These are phyloP conservation scores for Acrobasis repandana DNA, from an alignment of 2,888 invertebrate genomes.

Conservation along the genomic window DNA sequence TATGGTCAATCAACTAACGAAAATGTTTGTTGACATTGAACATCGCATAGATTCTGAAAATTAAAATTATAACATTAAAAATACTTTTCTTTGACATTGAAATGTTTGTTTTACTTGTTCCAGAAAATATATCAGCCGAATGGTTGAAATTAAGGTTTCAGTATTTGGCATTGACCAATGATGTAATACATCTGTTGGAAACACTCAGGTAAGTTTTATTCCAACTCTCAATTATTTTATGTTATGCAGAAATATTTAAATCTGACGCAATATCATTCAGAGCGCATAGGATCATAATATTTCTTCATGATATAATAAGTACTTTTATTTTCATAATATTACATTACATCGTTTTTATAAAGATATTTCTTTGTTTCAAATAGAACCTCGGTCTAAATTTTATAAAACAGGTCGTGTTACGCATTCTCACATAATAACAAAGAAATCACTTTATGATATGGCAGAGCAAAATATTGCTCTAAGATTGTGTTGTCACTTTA, in stretches of 20 bases:
- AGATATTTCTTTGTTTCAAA: constrained; percentile 20
- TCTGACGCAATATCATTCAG: constrained; percentile 24
- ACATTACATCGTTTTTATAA: constrained; percentile 4
- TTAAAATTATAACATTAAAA: neutral
- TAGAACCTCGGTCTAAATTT: neutral
- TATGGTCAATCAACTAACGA: too few relatives aligned
- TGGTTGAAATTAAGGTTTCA: constrained; percentile 92
- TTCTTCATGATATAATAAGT: constrained; percentile 73
- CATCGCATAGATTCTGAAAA: too few relatives aligned
- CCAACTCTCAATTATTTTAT: constrained; percentile 44
- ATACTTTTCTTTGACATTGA: neutral
- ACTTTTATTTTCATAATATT: constrained; percentile 26
- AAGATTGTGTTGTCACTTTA: constrained; percentile 16
- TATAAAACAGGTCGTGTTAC: neutral
- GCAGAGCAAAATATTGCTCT: constrained; percentile 17
- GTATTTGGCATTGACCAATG: constrained; percentile 86
- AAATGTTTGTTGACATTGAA: too few relatives aligned
- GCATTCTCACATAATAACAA: constrained; percentile 10
- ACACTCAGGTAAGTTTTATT: constrained; percentile 82
- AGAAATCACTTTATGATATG: constrained; percentile 17
- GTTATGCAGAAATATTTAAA: constrained; percentile 77
- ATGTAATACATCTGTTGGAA: constrained; percentile 86
- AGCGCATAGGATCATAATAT: constrained; percentile 50
- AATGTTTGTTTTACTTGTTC: constrained; percentile 45
- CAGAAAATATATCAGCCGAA: constrained; percentile 87